Evolutionary conservation across 2,113 vertebrate genomes (phyloP), one percentile per base, ranked within the genome.

Genomic region (Microtus oregoni): DNA sequence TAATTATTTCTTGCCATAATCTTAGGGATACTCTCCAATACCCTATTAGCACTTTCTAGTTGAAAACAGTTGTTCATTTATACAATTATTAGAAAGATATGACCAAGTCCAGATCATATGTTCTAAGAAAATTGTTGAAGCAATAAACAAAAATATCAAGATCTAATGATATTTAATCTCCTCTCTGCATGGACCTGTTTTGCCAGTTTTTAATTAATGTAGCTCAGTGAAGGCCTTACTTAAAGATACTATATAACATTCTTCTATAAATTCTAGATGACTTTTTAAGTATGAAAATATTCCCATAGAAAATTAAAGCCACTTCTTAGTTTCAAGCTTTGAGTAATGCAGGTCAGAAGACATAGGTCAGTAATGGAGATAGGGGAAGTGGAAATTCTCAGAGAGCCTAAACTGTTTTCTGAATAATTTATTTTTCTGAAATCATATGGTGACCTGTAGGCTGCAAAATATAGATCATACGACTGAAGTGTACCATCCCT

Each of bases 401-500:
- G 44, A 96, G 89, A 95, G 19, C 20, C 38, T 68, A 92, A 86
- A 12, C 0, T 5, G 24, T 87, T 89, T 97, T 63, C n/a, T 96
- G 68, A 96, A 97, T 97, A 97, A 94, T 38, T 67, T 73, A 73
- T 97, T 97, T 96, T 35, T 5, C 65, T 94, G 50, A 92, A 97
- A 12, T 44, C 61, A 73, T 10, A 4, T 2, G 68, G 10, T 81
- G 87, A 97, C 70, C 41, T 95, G 97, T 92, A 94, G 87, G n/a
- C 50, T 93, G 17, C 15, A 83, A 92, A 96, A 76, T 83, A 89
- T 85, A 89, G 67, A 89, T 91, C 63, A 28, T 30, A 61, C 83
- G 70, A 76, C 52, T 58, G 28, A 30, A 70, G 20, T 92, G 32
- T 92, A 94, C 10, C 86, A 52, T 81, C 4, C 24, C 55, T 19